Conservation (phyloP, 2,113 vertebrate species). For the Chlamydotis undulata region DNA sequence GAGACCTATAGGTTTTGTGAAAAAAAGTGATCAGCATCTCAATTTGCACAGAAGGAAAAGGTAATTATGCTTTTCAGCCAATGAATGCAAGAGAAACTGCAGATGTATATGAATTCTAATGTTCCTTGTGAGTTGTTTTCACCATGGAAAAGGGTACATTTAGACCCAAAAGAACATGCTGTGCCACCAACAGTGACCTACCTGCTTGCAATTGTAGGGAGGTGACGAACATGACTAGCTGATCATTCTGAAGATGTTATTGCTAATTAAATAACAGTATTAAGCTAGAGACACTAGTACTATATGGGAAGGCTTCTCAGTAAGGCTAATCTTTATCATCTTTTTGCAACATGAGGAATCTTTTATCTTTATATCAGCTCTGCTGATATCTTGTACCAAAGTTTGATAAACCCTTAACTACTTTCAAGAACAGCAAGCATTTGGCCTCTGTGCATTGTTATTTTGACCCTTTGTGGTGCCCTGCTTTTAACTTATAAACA, state of each 20-base stretch:
- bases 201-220: not conserved
- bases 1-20: not conserved
- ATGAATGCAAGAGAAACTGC: not conserved
- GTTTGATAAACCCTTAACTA: not conserved
- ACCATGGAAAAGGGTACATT: not conserved
- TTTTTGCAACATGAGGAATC: not conserved
- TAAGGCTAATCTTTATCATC: not conserved
- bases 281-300: not conserved
- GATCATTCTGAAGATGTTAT: not conserved
- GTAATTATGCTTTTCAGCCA: not conserved
- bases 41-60: not conserved
- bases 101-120: not conserved
- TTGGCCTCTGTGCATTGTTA: not conserved
- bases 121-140: not conserved
- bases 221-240: not conserved
- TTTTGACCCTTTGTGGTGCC: not conserved
- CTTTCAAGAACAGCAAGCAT: not conserved
- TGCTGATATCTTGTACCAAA: not conserved
- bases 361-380: not conserved
- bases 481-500: slow-evolving; percentile 3
- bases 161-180: not conserved
- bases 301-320: not conserved
- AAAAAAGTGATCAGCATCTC: not conserved
- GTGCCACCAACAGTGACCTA: not conserved
- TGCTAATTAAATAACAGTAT: not conserved